Evolutionary conservation across 2,113 vertebrate genomes (phyloP).

Genomic region (Nerophis lumbriciformis): DNA sequence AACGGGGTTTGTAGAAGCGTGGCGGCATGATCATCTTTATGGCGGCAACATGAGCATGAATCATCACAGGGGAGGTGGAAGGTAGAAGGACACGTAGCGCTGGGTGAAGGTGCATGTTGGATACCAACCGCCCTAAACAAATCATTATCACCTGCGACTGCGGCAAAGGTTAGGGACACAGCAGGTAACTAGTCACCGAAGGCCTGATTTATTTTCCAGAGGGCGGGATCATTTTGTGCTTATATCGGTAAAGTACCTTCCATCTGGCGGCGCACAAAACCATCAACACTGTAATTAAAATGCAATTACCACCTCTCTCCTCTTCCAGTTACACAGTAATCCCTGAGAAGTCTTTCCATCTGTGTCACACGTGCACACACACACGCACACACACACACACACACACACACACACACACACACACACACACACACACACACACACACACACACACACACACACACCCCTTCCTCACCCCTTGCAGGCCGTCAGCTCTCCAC

Average conservation of each 20-base stretch:
- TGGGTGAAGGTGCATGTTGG: conserved; percentile 17
- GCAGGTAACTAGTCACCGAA: conserved; percentile 55
- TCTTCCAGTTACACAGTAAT: conserved; percentile 79
- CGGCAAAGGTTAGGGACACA: conserved; percentile 41
- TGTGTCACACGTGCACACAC: conserved; percentile 75
- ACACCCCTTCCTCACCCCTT: conserved; percentile 7
- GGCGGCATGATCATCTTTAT: neutral
- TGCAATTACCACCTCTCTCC: conserved; percentile 91
- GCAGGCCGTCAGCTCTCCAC: conserved; percentile 32
- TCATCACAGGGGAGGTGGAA: conserved; percentile 2
- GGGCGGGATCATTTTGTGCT: conserved; percentile 81
- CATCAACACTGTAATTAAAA: conserved; percentile 99
- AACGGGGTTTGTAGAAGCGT: no score
- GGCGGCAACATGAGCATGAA: neutral
- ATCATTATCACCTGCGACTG: conserved; percentile 41
- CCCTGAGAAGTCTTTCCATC: conserved; percentile 92
- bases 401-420: neutral
- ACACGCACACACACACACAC: neutral
- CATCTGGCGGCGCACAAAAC: conserved; percentile 91
- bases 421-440: conserved; percentile 25
- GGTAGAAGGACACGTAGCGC: neutral
- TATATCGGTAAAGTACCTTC: conserved; percentile 88
- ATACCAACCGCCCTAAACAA: conserved; percentile 33
- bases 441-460: neutral
- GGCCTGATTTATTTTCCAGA: conserved; percentile 59